phyloP scores from a whole-genome alignment of 1,140 invertebrate species.

The Halictus rubicundus region DNA sequence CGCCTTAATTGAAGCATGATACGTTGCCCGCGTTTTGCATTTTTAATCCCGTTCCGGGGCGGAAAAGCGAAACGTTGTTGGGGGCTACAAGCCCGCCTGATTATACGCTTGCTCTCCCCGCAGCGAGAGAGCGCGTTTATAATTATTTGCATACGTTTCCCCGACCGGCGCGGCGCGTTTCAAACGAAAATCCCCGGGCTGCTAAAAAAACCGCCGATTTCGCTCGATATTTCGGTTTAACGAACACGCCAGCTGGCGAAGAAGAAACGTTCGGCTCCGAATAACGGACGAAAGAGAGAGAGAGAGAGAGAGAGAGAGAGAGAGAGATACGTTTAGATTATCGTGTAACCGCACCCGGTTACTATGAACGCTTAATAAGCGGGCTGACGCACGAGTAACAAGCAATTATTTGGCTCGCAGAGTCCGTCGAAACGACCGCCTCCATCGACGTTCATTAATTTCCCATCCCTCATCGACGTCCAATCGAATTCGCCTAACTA shows the following conservation, averaged over 20 bases:
- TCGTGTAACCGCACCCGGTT: conserved; percentile 11
- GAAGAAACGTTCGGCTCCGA: no score
- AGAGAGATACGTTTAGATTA: neutral
- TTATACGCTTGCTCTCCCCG: conserved; percentile 22
- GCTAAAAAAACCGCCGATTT: neutral
- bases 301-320: no score
- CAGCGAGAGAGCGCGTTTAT: conserved; percentile 5
- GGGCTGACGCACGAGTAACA: conserved; percentile 8
- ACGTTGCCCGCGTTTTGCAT: conserved; percentile 32
- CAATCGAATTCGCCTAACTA: no score
- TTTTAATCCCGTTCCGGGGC: conserved; percentile 24
- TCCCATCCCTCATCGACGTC: neutral
- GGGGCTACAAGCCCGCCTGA: conserved; percentile 19
- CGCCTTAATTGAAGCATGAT: conserved; percentile 37
- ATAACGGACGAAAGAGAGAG: no score
- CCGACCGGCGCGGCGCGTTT: neutral
- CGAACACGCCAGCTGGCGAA: neutral
- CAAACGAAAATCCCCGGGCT: neutral
- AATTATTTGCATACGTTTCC: conserved; percentile 15
- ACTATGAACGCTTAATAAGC: conserved; percentile 32
- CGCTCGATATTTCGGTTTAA: neutral
- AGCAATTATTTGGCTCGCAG: conserved; percentile 35
- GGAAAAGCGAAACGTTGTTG: conserved; percentile 23
- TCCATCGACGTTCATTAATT: conserved; percentile 27
- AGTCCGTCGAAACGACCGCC: neutral